phyloP scores from a whole-genome alignment of 2,797 vertebrate genomes.

The Clarias platycephalus region DNA sequence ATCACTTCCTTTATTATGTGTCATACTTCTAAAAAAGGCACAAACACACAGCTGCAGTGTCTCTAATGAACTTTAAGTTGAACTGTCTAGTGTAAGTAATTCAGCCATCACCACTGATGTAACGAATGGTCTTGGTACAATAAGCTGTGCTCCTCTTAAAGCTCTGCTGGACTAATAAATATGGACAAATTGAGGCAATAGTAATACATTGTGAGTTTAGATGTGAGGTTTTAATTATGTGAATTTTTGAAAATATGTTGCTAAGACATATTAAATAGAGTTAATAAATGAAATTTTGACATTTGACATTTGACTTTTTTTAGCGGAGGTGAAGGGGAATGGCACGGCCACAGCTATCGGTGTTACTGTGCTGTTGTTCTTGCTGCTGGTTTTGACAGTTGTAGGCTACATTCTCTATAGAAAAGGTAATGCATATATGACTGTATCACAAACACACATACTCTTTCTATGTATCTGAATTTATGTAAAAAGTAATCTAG shows the following conservation, averaged over 20 bases:
- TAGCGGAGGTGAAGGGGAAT: background rate
- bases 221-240: background rate
- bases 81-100: background rate
- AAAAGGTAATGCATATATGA: conserved; percentile 23
- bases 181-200: background rate
- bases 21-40: background rate
- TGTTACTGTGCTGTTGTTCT: background rate
- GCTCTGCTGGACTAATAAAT: background rate
- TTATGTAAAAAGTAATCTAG: too few relatives aligned
- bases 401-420: background rate
- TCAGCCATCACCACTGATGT: background rate
- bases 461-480: too few relatives aligned
- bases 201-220: background rate
- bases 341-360: background rate
- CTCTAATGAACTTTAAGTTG: background rate
- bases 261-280: too few relatives aligned
- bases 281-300: background rate
- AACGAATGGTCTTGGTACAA: background rate
- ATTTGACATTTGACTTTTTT: background rate
- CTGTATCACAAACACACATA: too few relatives aligned
- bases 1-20: conserved; percentile 31
- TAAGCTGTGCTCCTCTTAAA: background rate
- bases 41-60: background rate
- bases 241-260: background rate
- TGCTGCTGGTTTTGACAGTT: background rate